Base-by-base conservation (phyloP, 1,140 invertebrate genomes). In the Drosophila rufa region DNA sequence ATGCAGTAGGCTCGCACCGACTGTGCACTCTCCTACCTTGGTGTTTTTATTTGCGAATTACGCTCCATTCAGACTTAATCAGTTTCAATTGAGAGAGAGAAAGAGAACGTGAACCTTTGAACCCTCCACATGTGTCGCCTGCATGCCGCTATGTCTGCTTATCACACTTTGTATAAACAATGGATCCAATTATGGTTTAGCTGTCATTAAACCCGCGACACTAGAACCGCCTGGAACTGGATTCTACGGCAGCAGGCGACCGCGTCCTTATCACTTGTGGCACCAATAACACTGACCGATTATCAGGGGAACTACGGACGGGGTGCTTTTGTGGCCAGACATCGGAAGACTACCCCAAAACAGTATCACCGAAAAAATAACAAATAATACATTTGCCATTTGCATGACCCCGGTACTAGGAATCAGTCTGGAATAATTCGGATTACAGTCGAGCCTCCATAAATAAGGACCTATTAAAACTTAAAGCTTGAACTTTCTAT, bases 211-310 rank as follows among this genome's bases (percentile, higher is more conserved):
- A 78, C 76, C 64, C 59, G 66, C 66, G 43, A 42, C 46, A 67
- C 43, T 84, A 43, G 19, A 86, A 87, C 83, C 64, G 64, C 47
- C 45, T 80, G 4, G 12, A 75, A 84, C 83, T 65, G 53, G 83
- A 78, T 80, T 80, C 30, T 17, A 46, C 14, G 66, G 59, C 59
- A 51, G 60, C 30, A 62, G 55, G 70, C 69, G 45, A 71, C 46
- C 42, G 17, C 25, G 11, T 61, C 45, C 80, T 87, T 87, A 87
- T 87, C 83, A 75, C 48, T 69, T 69, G 27, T 42, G 48, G 51
- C 69, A 73, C 61, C 71, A 69, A 68, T 89, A 70, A 77, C 53
- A 70, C 51, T 69, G 55, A 38, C 51, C 68, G 83, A 82, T 86
- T 76, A 64, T 36, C 64, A 46, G 57, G 47, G 42, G 53, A 56